Base-by-base conservation (phyloP, 1,140 invertebrate genomes). In the Cotesia vestalis region DNA sequence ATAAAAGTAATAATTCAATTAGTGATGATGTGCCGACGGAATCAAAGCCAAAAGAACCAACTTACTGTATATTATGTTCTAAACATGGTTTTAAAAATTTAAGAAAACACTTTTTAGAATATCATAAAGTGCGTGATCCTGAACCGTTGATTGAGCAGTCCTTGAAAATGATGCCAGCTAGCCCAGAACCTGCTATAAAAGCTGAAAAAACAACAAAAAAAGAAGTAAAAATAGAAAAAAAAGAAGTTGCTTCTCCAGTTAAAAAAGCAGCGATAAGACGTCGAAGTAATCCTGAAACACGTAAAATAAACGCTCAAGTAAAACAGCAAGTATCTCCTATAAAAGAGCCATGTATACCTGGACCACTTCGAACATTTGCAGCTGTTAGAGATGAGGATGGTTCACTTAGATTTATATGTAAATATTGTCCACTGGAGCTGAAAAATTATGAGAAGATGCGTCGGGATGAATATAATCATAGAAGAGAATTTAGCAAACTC, bases 111-210 rank as follows among this genome's bases (percentile, higher is more conserved):
- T 77, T 85, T 36, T 73, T 76, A 6, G 76, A 79, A 17, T 86
- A 85, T 69, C 85, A 87, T 71, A 86, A 85, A 74, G 82, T 75
- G 46, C 75, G 8, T 77, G 75, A 40, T 46, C 73, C 75, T 2
- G 72, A 76, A 2, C 52, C 76, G 36, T 68, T 79, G 40, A 70
- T 75, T 8, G 20, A 64, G n/a, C 74, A 76, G 34, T 76, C 69
- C 52, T 6, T 20, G 34, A 1, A 34, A 35, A 3, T 34, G 8
- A 34, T 51, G 17, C 17, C 53, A 11, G 57, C 11, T 40, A 34
- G 3, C 8, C 12, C 4, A 51, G 17, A 20, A 51, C 55, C 53
- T 40, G 35, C 1, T 6, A 20, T 52, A 6, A 51, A 66, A 40
- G 9, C 5, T 40, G 38, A 40, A 40, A 40, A 40, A 40, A 9